Evolutionary conservation across 2,888 invertebrate species (phyloP), one percentile per base, ranked within the genome.

Genomic region (Nudaria mundana): DNA sequence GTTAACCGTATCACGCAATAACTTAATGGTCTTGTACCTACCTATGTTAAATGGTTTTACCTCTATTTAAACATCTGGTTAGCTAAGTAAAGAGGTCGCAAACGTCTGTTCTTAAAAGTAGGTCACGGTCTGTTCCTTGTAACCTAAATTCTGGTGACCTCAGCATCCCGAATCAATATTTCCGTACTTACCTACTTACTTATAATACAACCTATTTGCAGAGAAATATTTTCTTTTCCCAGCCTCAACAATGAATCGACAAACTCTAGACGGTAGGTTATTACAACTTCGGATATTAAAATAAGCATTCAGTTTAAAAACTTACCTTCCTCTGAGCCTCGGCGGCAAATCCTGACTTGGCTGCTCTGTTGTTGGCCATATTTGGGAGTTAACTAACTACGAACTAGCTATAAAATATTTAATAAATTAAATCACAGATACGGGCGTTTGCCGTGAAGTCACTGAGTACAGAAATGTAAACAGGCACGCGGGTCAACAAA

Each of bases 281-380:
- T 38, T 46, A 55, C 55, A 58, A 60, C 56, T 45, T 48, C 48
- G 18, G 29, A 38, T 13, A 15, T 14, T 13, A 13, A 7, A 14
- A 7, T n/a, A 3, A 14, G 8, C 8, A 48, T 37, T 44, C 48
- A 53, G 43, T 43, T 49, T 45, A 48, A n/a, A 23, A 53, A 60
- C 92, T 92, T 85, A 98, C 98, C 94, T 97, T 98, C 78, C 95
- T 92, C 87, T 98, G 97, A 37, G 97, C 97, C 83, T 98, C 98
- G 43, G 97, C 97, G 64, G 97, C 98, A 90, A 97, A 96, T 93
- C 98, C 98, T 72, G 96, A 95, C 84, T 96, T 96, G 45, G 95
- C 90, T 63, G 96, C 96, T 80, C 97, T 90, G 90, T 94, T 93
- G 82, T 90, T 92, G 63, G 95, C 94, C 95, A 95, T 95, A 63